Conservation (phyloP, 2,888 invertebrate species). For the Micoletzkya japonica region DNA sequence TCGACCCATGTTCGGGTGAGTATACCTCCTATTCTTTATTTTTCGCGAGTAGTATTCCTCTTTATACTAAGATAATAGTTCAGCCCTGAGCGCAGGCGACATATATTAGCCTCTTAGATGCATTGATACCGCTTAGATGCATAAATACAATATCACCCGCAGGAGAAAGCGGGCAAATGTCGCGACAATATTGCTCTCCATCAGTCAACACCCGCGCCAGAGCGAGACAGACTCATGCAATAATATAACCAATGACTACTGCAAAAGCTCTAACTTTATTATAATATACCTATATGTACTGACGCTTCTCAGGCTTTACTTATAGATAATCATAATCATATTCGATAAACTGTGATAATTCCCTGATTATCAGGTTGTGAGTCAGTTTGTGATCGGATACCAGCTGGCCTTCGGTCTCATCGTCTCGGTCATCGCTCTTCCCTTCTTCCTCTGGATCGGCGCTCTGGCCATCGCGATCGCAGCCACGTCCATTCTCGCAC, state of each 20-base stretch:
- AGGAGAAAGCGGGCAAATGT: neutral
- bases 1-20: neutral
- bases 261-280: too few species aligned
- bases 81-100: too few species aligned
- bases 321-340: too few species aligned
- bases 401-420: constrained; percentile 19
- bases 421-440: constrained; percentile 18
- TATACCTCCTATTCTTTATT: neutral
- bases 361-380: neutral
- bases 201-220: too few species aligned
- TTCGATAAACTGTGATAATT: neutral
- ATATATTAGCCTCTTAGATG: neutral
- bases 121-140: neutral
- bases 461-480: neutral
- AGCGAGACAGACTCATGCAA: too few species aligned
- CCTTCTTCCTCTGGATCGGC: constrained; percentile 19
- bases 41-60: neutral
- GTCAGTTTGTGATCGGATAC: constrained; percentile 1
- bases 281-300: too few species aligned
- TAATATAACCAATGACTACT: too few species aligned
- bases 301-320: too few species aligned
- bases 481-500: neutral
- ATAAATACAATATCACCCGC: neutral
- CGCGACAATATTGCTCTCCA: neutral
- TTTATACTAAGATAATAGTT: neutral